These are phyloP conservation scores for Encarsia formosa DNA, from an alignment of 2,888 invertebrate species.

Conservation along the genomic window DNA sequence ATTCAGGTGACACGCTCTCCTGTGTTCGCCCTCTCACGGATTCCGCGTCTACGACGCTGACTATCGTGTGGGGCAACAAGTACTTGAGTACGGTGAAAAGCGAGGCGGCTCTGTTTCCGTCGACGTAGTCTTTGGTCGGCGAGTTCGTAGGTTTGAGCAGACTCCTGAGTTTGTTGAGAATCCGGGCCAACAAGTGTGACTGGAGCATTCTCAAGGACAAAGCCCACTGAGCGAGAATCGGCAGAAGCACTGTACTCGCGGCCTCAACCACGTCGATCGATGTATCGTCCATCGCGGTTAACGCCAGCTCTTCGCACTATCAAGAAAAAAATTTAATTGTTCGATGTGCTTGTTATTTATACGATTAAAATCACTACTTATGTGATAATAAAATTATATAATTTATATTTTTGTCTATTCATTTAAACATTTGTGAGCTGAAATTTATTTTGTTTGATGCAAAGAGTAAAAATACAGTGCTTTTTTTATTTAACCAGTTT, in stretches of 20 bases:
- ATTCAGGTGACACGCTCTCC: slow-evolving; percentile 34
- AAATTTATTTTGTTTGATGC: too few relatives aligned
- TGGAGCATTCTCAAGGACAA: slow-evolving; percentile 55
- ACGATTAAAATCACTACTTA: too few relatives aligned
- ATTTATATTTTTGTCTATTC: too few relatives aligned
- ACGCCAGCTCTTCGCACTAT: slow-evolving; percentile 58
- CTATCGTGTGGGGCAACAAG: slow-evolving; percentile 43
- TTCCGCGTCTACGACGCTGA: slow-evolving; percentile 39
- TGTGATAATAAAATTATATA: too few relatives aligned
- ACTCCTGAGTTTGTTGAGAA: slow-evolving; percentile 41
- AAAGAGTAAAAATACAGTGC: too few relatives aligned
- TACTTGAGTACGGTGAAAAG: slow-evolving; percentile 40
- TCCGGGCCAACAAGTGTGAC: slow-evolving; percentile 52
- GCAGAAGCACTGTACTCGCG: slow-evolving; percentile 57
- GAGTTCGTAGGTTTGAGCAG: slow-evolving; percentile 39
- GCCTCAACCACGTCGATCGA: slow-evolving; percentile 56
- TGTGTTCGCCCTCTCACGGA: slow-evolving; percentile 35
- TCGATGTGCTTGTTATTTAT: too few relatives aligned
- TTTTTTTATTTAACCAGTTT: too few relatives aligned
- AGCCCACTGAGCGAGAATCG: slow-evolving; percentile 64
- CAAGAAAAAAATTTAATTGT: too few relatives aligned
- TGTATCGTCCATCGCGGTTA: slow-evolving; percentile 58
- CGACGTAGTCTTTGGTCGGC: slow-evolving; percentile 38
- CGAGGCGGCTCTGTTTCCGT: slow-evolving; percentile 38
- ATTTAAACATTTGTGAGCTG: too few relatives aligned